Conservation (phyloP, 2,113 vertebrate species). For the Mastomys coucha region DNA sequence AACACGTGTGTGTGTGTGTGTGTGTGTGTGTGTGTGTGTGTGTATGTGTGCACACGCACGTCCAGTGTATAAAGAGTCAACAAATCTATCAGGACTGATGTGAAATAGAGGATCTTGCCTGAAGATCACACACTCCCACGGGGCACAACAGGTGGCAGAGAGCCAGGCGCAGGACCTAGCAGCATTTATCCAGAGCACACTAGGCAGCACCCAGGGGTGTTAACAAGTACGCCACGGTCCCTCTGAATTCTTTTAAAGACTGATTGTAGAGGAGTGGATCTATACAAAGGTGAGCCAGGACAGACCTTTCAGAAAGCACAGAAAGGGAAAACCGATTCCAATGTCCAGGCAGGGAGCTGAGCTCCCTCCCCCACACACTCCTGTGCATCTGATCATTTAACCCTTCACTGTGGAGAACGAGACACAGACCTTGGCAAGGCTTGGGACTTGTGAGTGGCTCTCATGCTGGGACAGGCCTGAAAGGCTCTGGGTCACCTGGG, state of each 20-base stretch:
- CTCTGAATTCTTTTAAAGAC: neutral
- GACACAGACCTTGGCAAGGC: neutral
- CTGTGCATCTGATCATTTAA: neutral
- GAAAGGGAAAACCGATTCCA: neutral
- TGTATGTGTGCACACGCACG: rapidly evolving
- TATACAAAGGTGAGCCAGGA: neutral
- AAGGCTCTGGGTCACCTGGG: neutral
- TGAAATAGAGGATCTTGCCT: neutral
- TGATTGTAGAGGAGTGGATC: neutral
- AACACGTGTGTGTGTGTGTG: no score
- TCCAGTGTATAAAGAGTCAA: neutral
- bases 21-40: no score
- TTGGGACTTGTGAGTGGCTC: neutral
- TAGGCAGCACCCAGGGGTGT: neutral
- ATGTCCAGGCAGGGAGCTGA: no score
- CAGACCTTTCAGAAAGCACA: neutral
- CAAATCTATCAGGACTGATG: neutral
- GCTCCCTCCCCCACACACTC: neutral
- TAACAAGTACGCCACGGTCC: rapidly evolving
- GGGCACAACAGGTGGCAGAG: no score
- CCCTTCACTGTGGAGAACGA: neutral
- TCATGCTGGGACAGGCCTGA: neutral
- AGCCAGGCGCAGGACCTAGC: rapidly evolving
- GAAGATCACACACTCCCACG: rapidly evolving
- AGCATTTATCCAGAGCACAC: neutral